Evolutionary conservation across 2,113 vertebrate genomes (phyloP).

Genomic region (Rhineura floridana): DNA sequence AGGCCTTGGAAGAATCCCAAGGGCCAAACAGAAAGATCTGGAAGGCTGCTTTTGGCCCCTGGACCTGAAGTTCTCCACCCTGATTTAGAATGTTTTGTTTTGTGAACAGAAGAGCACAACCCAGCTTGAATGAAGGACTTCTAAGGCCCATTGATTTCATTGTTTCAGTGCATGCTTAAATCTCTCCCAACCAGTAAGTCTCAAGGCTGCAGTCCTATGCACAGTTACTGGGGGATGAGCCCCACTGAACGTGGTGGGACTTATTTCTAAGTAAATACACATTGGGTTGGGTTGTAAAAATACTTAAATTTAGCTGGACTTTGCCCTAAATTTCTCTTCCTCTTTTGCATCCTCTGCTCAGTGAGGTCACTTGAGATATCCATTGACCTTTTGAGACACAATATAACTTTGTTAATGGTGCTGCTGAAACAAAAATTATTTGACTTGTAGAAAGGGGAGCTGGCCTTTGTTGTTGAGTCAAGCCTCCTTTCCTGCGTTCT

Average conservation of each 20-base stretch:
- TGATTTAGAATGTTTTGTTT: not conserved
- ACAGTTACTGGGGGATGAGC: not conserved
- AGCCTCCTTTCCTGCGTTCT: not conserved
- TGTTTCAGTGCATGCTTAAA: not conserved
- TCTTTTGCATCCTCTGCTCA: not conserved
- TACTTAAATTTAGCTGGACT: not conserved
- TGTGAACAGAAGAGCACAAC: not conserved
- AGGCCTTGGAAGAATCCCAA: no score
- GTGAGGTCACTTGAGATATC: not conserved
- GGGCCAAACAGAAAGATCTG: no score
- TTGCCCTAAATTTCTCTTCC: not conserved
- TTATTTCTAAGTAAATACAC: not conserved
- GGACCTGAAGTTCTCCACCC: no score
- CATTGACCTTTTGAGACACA: slow-evolving; percentile 21
- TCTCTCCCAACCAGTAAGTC: not conserved
- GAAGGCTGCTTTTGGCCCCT: no score
- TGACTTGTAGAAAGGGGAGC: not conserved
- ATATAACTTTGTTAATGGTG: slow-evolving; percentile 6
- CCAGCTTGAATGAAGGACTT: not conserved
- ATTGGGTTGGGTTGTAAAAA: not conserved
- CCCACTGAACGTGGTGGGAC: not conserved
- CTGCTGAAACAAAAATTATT: slow-evolving; percentile 35
- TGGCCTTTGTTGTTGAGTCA: not conserved
- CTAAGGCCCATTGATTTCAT: not conserved
- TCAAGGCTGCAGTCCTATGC: not conserved